Base-by-base conservation (phyloP, 30 jellyfish, hydroid and myxozoan genomes). In the Rhopilema esculentum region DNA sequence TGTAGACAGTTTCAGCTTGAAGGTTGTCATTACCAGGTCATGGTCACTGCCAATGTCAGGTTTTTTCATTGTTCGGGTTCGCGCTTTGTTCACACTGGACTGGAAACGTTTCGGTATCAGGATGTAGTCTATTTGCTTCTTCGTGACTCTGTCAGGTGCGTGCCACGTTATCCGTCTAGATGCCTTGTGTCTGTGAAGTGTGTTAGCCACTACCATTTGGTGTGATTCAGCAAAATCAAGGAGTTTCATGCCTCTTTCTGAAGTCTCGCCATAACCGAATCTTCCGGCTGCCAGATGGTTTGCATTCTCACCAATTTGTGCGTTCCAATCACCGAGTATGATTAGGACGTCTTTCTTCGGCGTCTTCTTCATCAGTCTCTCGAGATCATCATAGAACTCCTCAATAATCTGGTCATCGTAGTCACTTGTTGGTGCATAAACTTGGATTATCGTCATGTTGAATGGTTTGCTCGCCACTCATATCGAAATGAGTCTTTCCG, bases 1-100 rank as follows among this genome's bases (percentile, higher is more conserved):
- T 65, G 84, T 28, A 22, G 30, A 12, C 40, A 66, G 74, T 50
- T 72, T 84, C 80, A 84, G 33, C 53, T 84, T 84, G 23, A 72
- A 31, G 22, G 69, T 27, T 66, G 52, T 61, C 88, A 72, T 70
- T 25, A 84, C 89, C 23, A 69, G 80, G 68, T 51, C 80, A 48
- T 84, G 93, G 68, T 84, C 79, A 61, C 88, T 70, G 22, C 88
- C 93, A 52, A 72, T 72, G 57, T 84, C 93, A 9, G 93, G 88
- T 72, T 53, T 73, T 30, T 71, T 52, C 48, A 48, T 19, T 25
- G 81, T 72, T 71, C 88, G 27, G 29, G 93, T 70, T 48, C n/a
- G 68, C 22, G 82, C 84, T 68, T 49, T 48, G 91, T 84, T 84
- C 70, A 84, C 88, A 19, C 84, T 53, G 73, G 79, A 17, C 75